Percentiles rank a stretch among this genome's conserved stretches.
phyloP scores from a whole-genome alignment of 2,888 invertebrate genomes.

The Andrena marginata region DNA sequence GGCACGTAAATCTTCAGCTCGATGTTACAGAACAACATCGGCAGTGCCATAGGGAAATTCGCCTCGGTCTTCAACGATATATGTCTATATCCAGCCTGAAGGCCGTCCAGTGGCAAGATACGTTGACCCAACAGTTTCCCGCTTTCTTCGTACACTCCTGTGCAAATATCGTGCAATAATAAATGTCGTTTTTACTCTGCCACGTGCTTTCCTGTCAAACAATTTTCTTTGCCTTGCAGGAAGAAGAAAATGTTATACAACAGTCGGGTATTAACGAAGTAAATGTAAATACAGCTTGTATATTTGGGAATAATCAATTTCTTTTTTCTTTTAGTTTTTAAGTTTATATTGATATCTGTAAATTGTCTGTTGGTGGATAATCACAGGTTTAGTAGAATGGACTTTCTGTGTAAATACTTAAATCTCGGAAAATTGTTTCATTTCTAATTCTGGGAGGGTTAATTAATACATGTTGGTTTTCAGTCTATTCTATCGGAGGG shows the following conservation, averaged over 20 bases:
- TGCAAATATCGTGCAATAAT: background rate
- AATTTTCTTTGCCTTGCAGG: too few relatives aligned
- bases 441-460: too few relatives aligned
- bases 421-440: too few relatives aligned
- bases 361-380: too few relatives aligned
- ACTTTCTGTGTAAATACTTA: too few relatives aligned
- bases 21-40: conserved; percentile 90
- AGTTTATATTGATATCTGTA: too few relatives aligned
- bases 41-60: conserved; percentile 89
- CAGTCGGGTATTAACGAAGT: too few relatives aligned
- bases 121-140: conserved; percentile 90
- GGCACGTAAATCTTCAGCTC: conserved; percentile 91
- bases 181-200: background rate
- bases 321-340: too few relatives aligned
- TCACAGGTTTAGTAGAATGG: too few relatives aligned
- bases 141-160: conserved; percentile 89
- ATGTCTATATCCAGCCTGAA: conserved; percentile 90
- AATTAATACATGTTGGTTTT: background rate
- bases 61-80: conserved; percentile 90
- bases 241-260: too few relatives aligned
- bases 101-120: conserved; percentile 89
- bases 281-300: too few relatives aligned
- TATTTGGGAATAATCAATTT: too few relatives aligned
- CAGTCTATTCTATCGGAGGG: background rate
- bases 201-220: background rate